A percentile compares a stretch with the other conserved stretches of the same genome.
phyloP scores from a whole-genome alignment of 1,140 invertebrate genomes.

The Augochlora pura region DNA sequence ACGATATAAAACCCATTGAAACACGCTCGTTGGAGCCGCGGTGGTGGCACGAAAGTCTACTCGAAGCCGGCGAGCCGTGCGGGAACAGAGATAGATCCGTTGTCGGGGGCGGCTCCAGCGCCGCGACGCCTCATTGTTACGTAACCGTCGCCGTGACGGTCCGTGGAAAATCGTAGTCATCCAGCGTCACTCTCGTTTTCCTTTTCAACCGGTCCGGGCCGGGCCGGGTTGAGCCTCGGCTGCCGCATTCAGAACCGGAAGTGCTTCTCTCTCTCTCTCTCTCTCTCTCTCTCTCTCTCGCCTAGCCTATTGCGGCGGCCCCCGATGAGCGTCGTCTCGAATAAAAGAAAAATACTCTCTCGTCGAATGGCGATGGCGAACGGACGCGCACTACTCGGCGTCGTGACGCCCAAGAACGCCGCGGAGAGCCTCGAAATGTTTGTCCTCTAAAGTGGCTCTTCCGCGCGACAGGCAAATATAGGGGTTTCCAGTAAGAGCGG shows the following conservation, averaged over 20 bases:
- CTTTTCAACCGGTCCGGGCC: neutral
- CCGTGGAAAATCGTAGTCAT: conserved; percentile 51
- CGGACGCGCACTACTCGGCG: neutral
- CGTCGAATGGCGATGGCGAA: neutral
- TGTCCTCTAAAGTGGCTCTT: conserved; percentile 55
- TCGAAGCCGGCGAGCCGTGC: neutral
- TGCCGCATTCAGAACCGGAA: neutral
- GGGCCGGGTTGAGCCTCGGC: neutral
- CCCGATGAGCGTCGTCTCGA: neutral
- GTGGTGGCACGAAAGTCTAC: neutral
- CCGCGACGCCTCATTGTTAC: conserved; percentile 62
- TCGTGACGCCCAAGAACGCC: conserved; percentile 17
- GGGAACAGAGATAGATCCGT: conserved; percentile 4
- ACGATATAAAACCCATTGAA: neutral
- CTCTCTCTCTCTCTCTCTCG: no score
- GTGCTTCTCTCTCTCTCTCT: no score
- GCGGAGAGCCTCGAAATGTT: conserved; percentile 41
- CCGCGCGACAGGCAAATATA: conserved; percentile 16
- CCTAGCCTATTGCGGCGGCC: neutral
- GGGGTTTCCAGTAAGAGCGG: no score
- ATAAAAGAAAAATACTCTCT: conserved; percentile 4
- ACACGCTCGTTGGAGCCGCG: neutral
- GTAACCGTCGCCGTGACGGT: conserved; percentile 54
- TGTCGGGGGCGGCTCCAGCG: conserved; percentile 37
- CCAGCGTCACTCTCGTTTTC: conserved; percentile 10